Conservation (phyloP, 2,888 invertebrate species). For the Charanyca ferruginea region DNA sequence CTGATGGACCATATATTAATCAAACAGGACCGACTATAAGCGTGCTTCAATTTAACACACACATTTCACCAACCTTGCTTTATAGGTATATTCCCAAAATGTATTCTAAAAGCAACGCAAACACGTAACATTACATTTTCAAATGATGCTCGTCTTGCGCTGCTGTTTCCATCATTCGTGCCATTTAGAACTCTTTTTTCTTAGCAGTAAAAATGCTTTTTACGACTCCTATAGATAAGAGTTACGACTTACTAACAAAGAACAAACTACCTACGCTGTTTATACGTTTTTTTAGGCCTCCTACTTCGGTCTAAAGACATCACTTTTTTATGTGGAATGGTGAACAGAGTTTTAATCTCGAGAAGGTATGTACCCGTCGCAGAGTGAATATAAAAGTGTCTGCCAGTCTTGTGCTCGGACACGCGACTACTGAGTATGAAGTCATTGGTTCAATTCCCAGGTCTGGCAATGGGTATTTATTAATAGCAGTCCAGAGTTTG, state of each 20-base stretch:
- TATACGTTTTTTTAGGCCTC: slow-evolving; percentile 27
- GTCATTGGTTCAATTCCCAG: too few species aligned
- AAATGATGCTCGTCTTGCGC: slow-evolving; percentile 18
- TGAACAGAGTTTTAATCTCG: neutral
- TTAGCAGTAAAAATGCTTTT: slow-evolving; percentile 44
- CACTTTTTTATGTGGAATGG: slow-evolving; percentile 15
- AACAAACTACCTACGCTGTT: slow-evolving; percentile 29
- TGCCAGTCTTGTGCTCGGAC: too few species aligned
- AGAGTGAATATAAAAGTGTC: neutral
- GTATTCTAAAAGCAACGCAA: slow-evolving; percentile 36
- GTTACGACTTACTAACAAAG: slow-evolving; percentile 50
- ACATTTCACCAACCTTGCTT: slow-evolving; percentile 20
- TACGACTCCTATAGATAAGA: slow-evolving; percentile 41
- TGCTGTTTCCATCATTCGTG: slow-evolving; percentile 4
- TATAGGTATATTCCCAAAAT: slow-evolving; percentile 4
- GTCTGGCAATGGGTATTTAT: too few species aligned
- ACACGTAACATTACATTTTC: slow-evolving; percentile 34
- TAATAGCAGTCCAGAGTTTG: too few species aligned
- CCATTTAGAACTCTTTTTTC: slow-evolving; percentile 47
- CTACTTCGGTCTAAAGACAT: slow-evolving; percentile 3
- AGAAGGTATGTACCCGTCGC: too few species aligned
- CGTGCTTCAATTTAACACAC: slow-evolving; percentile 23
- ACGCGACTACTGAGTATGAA: too few species aligned
- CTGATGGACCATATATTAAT: slow-evolving; percentile 29
- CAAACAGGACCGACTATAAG: slow-evolving; percentile 29